phyloP scores from a whole-genome alignment of 2,888 invertebrate genomes.

The Caenorhabditis sp. region DNA sequence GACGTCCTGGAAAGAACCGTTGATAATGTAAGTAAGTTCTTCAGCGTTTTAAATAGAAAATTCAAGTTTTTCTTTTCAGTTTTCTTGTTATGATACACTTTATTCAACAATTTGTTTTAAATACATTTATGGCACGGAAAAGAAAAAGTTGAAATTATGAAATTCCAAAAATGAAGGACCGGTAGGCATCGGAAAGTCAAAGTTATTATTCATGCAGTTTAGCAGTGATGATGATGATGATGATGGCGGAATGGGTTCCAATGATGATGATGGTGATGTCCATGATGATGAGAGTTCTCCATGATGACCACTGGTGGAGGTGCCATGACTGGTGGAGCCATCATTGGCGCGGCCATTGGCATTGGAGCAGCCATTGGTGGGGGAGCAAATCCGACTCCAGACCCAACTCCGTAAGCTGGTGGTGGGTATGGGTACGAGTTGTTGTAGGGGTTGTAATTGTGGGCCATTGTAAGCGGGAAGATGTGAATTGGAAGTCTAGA shows the following conservation, averaged over 20 bases:
- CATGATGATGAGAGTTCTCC: constrained; percentile 7
- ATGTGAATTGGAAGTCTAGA: not conserved
- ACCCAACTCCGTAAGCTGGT: not conserved
- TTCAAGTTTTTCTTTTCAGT: too few relatives aligned
- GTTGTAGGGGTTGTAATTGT: constrained; percentile 43
- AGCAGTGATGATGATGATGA: constrained; percentile 33
- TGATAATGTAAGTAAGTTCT: too few relatives aligned
- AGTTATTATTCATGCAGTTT: too few relatives aligned
- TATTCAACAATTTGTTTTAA: too few relatives aligned
- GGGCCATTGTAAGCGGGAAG: constrained; percentile 16
- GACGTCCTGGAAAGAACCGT: too few relatives aligned
- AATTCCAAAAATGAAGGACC: too few relatives aligned
- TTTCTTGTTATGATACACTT: too few relatives aligned
- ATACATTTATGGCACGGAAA: too few relatives aligned
- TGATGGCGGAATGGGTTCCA: constrained; percentile 17
- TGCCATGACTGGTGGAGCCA: constrained; percentile 12
- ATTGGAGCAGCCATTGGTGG: not conserved
- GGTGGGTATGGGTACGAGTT: constrained; percentile 33
- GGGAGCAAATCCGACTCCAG: constrained; percentile 3
- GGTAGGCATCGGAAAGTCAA: too few relatives aligned
- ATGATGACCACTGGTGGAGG: constrained; percentile 29
- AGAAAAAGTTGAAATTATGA: too few relatives aligned
- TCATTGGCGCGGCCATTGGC: constrained; percentile 4
- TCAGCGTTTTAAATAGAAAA: too few relatives aligned
- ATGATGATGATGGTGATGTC: constrained; percentile 5